Evolutionary conservation across 2,888 invertebrate genomes (phyloP).

Genomic region (Drosophila flavopinicola): DNA sequence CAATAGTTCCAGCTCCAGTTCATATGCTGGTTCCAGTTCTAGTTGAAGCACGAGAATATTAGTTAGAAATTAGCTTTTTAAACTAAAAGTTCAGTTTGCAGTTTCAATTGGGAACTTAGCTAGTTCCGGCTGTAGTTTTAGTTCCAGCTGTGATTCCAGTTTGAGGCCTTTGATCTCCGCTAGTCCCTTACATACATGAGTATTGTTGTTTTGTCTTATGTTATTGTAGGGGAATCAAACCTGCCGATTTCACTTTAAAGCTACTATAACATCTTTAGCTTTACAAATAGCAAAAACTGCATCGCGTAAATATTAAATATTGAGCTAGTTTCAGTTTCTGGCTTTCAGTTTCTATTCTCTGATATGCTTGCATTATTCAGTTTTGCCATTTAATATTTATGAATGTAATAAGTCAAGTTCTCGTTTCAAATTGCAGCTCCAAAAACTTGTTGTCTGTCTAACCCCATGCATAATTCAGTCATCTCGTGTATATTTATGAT

Average conservation of each 20-base stretch:
- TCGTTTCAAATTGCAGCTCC: not conserved
- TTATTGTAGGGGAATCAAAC: too few relatives aligned
- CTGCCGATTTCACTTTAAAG: too few relatives aligned
- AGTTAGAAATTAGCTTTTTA: not conserved
- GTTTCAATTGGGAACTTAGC: not conserved
- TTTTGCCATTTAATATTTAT: not conserved
- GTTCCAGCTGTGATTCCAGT: constrained; percentile 4
- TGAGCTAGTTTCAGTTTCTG: not conserved
- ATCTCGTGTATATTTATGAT: constrained; percentile 24
- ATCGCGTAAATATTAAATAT: too few relatives aligned
- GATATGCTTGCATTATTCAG: not conserved
- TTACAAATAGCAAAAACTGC: too few relatives aligned
- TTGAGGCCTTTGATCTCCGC: not conserved
- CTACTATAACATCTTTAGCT: too few relatives aligned
- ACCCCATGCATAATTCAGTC: constrained; percentile 25
- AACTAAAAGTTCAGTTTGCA: not conserved
- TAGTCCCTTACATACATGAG: too few relatives aligned
- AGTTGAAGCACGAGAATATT: too few relatives aligned
- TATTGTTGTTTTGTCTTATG: too few relatives aligned
- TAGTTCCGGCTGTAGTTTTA: not conserved
- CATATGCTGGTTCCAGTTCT: not conserved
- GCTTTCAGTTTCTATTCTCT: not conserved
- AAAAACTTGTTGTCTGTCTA: not conserved
- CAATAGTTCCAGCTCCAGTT: not conserved
- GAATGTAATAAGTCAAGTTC: too few relatives aligned